Evolutionary conservation across 2,888 invertebrate species (phyloP).

Genomic region (Linyphia triangularis): DNA sequence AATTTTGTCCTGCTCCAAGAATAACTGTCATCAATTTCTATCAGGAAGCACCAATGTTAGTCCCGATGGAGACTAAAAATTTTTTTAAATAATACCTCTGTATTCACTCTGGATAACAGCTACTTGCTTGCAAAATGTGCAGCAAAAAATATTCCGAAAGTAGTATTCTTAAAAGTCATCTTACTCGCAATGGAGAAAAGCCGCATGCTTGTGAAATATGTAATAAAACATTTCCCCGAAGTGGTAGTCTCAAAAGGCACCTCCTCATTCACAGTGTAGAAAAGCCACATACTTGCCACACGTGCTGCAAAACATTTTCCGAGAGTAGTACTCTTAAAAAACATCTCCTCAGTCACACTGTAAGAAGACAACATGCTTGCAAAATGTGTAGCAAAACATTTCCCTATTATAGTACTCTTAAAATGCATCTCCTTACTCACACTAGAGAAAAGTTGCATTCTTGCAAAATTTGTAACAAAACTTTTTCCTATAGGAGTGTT

Average conservation of each 20-base stretch:
- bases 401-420: conserved; percentile 15
- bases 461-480: conserved; percentile 22
- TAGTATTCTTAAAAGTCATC: conserved; percentile 13
- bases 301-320: conserved; percentile 18
- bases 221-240: conserved; percentile 2
- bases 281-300: conserved; percentile 21
- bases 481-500: conserved; percentile 8
- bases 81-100: no score
- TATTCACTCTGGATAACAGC: no score
- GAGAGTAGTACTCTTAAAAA: conserved; percentile 5
- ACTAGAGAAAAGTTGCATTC: conserved; percentile 7
- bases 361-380: conserved; percentile 28
- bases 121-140: conserved; percentile 24
- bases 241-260: conserved; percentile 27
- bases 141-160: conserved; percentile 10
- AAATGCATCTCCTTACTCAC: conserved; percentile 23
- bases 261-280: conserved; percentile 16
- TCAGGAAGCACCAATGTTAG: no score
- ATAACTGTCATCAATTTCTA: no score
- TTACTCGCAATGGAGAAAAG: conserved; percentile 14
- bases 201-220: conserved; percentile 42
- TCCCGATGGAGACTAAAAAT: no score
- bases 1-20: no score
- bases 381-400: conserved; percentile 19
- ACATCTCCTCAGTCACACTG: conserved; percentile 29